phyloP scores from a whole-genome alignment of 2,888 invertebrate species.

The Marasmarcha lunaedactyla region DNA sequence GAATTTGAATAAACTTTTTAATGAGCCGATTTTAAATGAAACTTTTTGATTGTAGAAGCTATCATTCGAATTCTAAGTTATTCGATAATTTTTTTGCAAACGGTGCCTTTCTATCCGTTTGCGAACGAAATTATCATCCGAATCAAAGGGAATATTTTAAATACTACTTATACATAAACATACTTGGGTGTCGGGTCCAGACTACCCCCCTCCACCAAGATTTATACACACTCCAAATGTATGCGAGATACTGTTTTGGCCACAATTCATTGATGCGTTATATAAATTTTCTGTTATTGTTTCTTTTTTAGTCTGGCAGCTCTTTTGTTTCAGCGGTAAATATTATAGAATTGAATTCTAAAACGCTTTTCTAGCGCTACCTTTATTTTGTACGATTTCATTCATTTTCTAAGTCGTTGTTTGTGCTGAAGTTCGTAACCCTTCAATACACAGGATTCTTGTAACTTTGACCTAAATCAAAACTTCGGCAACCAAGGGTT shows the following conservation, averaged over 20 bases:
- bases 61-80: too few relatives aligned
- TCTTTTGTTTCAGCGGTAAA: neutral
- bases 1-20: neutral
- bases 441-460: neutral
- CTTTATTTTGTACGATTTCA: neutral
- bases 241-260: conserved; percentile 10
- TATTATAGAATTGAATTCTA: neutral
- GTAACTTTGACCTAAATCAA: neutral
- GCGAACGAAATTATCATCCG: conserved; percentile 63
- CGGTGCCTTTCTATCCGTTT: conserved; percentile 27
- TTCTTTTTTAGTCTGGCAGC: conserved; percentile 1
- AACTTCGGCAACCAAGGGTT: neutral
- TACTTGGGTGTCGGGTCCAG: conserved; percentile 43
- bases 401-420: neutral
- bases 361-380: neutral
- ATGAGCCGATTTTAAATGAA: neutral
- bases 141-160: conserved; percentile 71
- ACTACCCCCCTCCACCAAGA: conserved; percentile 50
- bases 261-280: conserved; percentile 4
- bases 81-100: conserved; percentile 44
- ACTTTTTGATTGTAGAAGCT: too few relatives aligned
- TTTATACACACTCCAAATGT: conserved; percentile 32
- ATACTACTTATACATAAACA: conserved; percentile 52
- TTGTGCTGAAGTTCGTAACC: neutral
- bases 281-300: neutral